These are phyloP conservation scores for Antheraea yamamai DNA, from an alignment of 2,888 invertebrate genomes.

Conservation along the genomic window DNA sequence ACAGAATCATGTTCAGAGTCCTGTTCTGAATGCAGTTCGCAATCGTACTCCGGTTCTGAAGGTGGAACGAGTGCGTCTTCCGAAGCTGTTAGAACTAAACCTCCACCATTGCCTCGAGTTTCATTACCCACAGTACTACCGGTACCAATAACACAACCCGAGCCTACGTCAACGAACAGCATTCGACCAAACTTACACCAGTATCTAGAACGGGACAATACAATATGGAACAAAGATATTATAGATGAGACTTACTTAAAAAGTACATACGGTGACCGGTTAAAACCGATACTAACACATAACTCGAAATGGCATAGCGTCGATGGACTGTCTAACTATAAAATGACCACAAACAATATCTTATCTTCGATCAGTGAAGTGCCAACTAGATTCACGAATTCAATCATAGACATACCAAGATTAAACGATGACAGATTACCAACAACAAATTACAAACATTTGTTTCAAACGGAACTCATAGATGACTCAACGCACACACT, in stretches of 20 bases:
- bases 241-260: constrained; percentile 47
- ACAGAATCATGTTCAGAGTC: constrained; percentile 83
- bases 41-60: constrained; percentile 58
- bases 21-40: constrained; percentile 84
- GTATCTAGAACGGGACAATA: constrained; percentile 69
- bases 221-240: constrained; percentile 65
- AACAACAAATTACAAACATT: constrained; percentile 52
- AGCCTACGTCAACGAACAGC: constrained; percentile 58
- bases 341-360: constrained; percentile 33
- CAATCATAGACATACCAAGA: constrained; percentile 52
- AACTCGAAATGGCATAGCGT: constrained; percentile 60
- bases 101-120: constrained; percentile 58
- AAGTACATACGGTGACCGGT: constrained; percentile 37
- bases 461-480: constrained; percentile 60
- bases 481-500: constrained; percentile 53
- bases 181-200: constrained; percentile 72
- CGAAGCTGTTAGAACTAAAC: constrained; percentile 50
- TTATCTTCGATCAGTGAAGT: constrained; percentile 43
- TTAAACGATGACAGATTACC: constrained; percentile 47
- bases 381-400: constrained; percentile 31
- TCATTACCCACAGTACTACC: constrained; percentile 54
- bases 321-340: constrained; percentile 46
- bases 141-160: constrained; percentile 55
- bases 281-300: constrained; percentile 52
- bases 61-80: constrained; percentile 50